These are phyloP conservation scores for Dissostichus mawsoni DNA, from an alignment of 2,113 vertebrate species.

Conservation along the genomic window DNA sequence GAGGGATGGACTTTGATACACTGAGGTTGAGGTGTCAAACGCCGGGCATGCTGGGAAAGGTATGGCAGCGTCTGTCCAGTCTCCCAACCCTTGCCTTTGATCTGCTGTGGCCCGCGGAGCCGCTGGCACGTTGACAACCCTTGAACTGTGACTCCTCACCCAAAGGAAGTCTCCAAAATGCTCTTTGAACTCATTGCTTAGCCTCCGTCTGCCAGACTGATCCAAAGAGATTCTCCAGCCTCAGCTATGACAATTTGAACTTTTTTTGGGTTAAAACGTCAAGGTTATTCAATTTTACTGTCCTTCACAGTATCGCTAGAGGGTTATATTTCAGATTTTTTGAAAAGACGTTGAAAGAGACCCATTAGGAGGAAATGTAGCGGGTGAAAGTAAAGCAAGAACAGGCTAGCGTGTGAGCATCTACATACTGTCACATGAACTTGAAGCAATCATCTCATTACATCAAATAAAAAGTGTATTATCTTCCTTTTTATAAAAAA, in stretches of 20 bases:
- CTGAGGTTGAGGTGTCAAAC: conserved; percentile 56
- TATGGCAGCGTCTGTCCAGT: conserved; percentile 51
- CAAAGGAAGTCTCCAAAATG: conserved; percentile 53
- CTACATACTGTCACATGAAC: background rate
- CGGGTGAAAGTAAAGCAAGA: background rate
- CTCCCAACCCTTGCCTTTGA: conserved; percentile 72
- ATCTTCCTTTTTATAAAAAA: background rate
- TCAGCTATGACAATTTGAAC: background rate
- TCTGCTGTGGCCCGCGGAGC: conserved; percentile 61
- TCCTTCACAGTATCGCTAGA: background rate
- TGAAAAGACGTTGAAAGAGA: background rate
- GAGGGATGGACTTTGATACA: conserved; percentile 60
- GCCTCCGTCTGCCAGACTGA: conserved; percentile 14
- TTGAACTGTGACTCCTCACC: conserved; percentile 70
- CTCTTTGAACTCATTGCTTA: conserved; percentile 63
- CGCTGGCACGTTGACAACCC: conserved; percentile 57
- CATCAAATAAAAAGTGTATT: background rate
- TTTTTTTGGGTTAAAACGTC: background rate
- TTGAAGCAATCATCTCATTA: background rate
- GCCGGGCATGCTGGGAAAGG: conserved; percentile 66
- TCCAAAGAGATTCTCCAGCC: conserved; percentile 4
- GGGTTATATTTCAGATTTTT: background rate
- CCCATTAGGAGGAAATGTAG: background rate
- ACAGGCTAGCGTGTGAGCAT: background rate
- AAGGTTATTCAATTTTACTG: background rate